Percentiles rank a stretch among this genome's conserved stretches.
Evolutionary conservation across 2,888 invertebrate species (phyloP).

Genomic region (Agrochola lychnidis): DNA sequence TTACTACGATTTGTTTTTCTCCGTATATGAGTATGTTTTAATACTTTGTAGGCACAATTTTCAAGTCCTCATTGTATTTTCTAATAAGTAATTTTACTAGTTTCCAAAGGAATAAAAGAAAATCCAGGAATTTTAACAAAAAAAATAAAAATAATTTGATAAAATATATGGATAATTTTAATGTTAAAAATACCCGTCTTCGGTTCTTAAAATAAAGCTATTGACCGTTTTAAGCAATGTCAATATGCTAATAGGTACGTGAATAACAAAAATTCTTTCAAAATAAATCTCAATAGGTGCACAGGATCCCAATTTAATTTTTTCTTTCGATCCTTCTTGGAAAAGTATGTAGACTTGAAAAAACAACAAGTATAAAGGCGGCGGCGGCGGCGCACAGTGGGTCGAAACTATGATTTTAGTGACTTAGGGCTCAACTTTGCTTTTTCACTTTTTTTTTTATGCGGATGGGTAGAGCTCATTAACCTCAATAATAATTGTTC

Average conservation of each 20-base stretch:
- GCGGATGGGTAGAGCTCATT: no score
- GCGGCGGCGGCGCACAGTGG: no score
- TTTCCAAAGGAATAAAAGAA: background rate
- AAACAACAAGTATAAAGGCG: constrained; percentile 72
- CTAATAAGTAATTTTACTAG: background rate
- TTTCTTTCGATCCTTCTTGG: constrained; percentile 67
- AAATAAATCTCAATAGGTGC: constrained; percentile 43
- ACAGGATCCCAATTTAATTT: background rate
- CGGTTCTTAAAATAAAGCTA: background rate
- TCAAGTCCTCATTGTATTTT: background rate
- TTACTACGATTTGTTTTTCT: constrained; percentile 55
- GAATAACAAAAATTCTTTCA: constrained; percentile 31
- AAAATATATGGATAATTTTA: background rate
- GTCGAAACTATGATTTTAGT: no score
- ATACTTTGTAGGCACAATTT: background rate
- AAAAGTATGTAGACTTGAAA: constrained; percentile 70
- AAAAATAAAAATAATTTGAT: background rate
- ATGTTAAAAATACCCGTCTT: background rate
- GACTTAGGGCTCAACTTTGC: no score
- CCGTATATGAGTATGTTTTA: constrained; percentile 8
- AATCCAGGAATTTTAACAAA: background rate
- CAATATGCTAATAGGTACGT: background rate
- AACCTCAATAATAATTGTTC: no score
- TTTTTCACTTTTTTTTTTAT: no score
- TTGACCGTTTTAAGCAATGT: background rate